Conservation (phyloP, 1,140 invertebrate genomes). For the Calosoma granatense region DNA sequence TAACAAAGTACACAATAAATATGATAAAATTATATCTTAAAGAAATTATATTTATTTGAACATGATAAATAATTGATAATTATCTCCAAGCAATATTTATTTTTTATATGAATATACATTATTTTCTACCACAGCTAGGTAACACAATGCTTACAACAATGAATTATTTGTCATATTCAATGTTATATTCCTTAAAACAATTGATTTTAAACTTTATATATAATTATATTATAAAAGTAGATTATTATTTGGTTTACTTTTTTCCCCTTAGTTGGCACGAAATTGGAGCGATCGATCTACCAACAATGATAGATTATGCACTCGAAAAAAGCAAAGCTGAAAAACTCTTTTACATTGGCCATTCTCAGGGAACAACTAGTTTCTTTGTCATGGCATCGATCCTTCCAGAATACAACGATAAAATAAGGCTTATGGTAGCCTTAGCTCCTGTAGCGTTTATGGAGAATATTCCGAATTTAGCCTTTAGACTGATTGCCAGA, state of each 20-base stretch:
- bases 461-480: conserved; percentile 19
- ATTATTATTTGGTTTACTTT: neutral
- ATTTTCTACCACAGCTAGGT: too few relatives aligned
- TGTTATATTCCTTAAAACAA: too few relatives aligned
- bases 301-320: conserved; percentile 57
- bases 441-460: conserved; percentile 44
- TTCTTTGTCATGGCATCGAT: conserved; percentile 42
- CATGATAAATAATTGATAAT: too few relatives aligned
- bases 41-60: too few relatives aligned
- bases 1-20: too few relatives aligned
- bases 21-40: too few relatives aligned
- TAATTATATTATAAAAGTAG: too few relatives aligned
- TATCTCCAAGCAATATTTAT: too few relatives aligned
- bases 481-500: conserved; percentile 19
- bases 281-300: conserved; percentile 58
- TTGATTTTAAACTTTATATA: too few relatives aligned
- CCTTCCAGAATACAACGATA: conserved; percentile 40
- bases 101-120: too few relatives aligned
- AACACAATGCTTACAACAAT: too few relatives aligned
- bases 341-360: conserved; percentile 40
- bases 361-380: conserved; percentile 46
- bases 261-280: conserved; percentile 50
- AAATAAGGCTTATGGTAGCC: conserved; percentile 37
- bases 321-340: conserved; percentile 41
- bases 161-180: too few relatives aligned